Evolutionary conservation across 2,113 vertebrate genomes (phyloP).

Genomic region (Malaclemys terrapin): DNA sequence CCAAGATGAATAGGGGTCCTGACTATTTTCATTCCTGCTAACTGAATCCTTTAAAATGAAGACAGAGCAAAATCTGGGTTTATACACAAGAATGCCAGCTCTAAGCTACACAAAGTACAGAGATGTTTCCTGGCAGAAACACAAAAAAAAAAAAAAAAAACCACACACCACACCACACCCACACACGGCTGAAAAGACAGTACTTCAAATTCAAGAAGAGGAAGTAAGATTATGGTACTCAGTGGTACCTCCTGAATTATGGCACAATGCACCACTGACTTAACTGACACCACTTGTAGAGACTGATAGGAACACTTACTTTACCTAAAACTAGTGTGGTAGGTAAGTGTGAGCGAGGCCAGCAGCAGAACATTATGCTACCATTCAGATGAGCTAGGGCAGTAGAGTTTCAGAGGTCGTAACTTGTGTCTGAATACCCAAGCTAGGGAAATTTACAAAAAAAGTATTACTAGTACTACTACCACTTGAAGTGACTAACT

Average conservation of each 20-base stretch:
- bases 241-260: background rate
- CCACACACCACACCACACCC: background rate
- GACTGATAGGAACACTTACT: background rate
- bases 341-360: background rate
- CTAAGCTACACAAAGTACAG: background rate
- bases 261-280: background rate
- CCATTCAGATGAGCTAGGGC: background rate
- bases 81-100: background rate
- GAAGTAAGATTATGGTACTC: background rate
- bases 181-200: background rate
- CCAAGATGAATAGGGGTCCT: slow-evolving; percentile 64
- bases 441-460: too few relatives aligned
- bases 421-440: too few relatives aligned
- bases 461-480: too few relatives aligned
- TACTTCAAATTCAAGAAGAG: background rate
- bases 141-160: background rate
- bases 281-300: background rate
- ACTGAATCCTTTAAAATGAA: slow-evolving; percentile 67
- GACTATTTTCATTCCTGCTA: slow-evolving; percentile 76
- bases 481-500: too few relatives aligned
- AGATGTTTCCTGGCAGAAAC: background rate
- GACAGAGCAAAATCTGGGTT: background rate
- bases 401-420: background rate
- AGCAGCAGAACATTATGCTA: background rate
- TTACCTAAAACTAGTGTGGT: background rate